A percentile compares a stretch with the other conserved stretches of the same genome.
Conservation (phyloP, 1,140 invertebrate species). For the Drosophila seguyi region DNA sequence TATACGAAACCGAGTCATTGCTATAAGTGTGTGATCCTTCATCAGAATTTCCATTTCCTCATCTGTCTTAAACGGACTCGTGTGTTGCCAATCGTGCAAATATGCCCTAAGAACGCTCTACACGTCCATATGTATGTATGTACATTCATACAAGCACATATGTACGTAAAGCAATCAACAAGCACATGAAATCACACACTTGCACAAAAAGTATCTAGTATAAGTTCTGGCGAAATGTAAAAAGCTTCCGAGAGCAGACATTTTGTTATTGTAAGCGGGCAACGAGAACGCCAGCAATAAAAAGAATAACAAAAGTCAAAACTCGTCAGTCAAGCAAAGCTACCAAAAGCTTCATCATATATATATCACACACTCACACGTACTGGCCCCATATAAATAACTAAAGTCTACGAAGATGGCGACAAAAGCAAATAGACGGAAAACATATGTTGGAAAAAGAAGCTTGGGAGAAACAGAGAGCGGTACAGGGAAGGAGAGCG, state of each 20-base stretch:
- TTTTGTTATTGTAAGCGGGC: constrained; percentile 69
- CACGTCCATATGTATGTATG: constrained; percentile 4
- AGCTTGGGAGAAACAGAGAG: background rate
- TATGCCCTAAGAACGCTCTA: constrained; percentile 46
- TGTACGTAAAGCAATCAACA: constrained; percentile 29
- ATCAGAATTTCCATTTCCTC: constrained; percentile 27
- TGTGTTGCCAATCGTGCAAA: constrained; percentile 49
- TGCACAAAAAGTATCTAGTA: constrained; percentile 55
- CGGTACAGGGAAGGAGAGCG: background rate
- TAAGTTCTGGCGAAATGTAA: constrained; percentile 79
- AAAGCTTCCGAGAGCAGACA: constrained; percentile 56
- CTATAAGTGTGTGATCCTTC: constrained; percentile 16
- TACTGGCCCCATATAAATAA: constrained; percentile 25
- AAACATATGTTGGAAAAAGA: constrained; percentile 70
- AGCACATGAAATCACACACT: constrained; percentile 37
- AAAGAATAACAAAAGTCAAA: constrained; percentile 39
- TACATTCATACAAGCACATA: background rate
- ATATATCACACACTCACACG: constrained; percentile 28
- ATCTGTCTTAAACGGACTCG: constrained; percentile 16
- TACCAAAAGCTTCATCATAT: constrained; percentile 56
- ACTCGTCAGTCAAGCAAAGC: constrained; percentile 63
- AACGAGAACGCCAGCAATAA: constrained; percentile 44
- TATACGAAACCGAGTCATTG: background rate
- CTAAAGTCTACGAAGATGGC: constrained; percentile 69
- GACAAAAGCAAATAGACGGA: constrained; percentile 79